Evolutionary conservation across 2,113 vertebrate species (phyloP).

Genomic region (Sylvia atricapilla): DNA sequence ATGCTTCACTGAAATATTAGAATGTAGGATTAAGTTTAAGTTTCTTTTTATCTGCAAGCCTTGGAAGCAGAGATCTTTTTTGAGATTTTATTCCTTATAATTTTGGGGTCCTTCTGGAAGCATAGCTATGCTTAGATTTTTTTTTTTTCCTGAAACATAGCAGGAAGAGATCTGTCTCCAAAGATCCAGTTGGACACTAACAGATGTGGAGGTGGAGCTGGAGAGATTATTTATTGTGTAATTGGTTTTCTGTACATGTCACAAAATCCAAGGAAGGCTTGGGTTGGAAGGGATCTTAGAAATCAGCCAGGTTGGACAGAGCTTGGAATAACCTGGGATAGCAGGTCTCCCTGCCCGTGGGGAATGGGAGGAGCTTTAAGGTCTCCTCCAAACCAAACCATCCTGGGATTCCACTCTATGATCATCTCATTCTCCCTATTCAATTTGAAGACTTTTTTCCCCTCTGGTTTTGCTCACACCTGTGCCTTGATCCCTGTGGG

Average conservation of each 20-base stretch:
- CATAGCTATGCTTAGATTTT: not conserved
- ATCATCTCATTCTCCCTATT: not conserved
- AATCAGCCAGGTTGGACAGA: not conserved
- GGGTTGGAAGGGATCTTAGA: not conserved
- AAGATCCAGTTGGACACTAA: not conserved
- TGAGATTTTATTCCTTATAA: not conserved
- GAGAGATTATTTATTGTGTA: not conserved
- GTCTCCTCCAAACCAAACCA: not conserved
- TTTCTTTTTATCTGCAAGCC: not conserved
- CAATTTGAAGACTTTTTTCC: not conserved
- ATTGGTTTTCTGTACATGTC: not conserved
- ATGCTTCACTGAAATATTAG: not conserved
- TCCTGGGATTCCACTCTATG: not conserved
- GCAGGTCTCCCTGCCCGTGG: not conserved
- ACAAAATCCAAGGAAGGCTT: not conserved
- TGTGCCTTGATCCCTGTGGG: not conserved
- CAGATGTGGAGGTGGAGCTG: not conserved
- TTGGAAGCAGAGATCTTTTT: not conserved
- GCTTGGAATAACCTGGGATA: not conserved
- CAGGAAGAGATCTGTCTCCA: not conserved
- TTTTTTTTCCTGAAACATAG: not conserved
- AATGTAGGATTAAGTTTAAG: not conserved
- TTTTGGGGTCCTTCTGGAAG: not conserved
- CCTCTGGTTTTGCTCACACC: not conserved
- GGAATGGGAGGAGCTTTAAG: not conserved